These are phyloP conservation scores for Lucilia sericata DNA, from an alignment of 1,140 invertebrate genomes.

Conservation along the genomic window DNA sequence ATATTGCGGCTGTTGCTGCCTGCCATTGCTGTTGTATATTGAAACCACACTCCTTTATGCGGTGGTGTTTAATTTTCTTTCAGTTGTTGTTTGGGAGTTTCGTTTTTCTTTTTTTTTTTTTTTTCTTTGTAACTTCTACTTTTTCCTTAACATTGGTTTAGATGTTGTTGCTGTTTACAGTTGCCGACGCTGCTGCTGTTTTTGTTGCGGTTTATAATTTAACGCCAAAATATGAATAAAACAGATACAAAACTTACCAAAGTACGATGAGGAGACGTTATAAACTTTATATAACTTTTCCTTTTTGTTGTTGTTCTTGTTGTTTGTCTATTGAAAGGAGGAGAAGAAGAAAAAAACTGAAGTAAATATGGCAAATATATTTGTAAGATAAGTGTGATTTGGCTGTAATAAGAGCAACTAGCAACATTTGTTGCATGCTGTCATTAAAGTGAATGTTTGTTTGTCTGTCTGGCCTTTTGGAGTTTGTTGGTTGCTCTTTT, in stretches of 20 bases:
- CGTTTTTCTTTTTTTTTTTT: too few relatives aligned
- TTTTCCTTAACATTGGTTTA: neutral
- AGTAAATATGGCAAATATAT: neutral
- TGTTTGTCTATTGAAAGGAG: neutral
- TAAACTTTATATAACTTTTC: neutral
- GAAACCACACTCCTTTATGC: constrained; percentile 28
- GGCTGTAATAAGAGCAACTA: neutral
- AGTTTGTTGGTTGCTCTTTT: too few relatives aligned
- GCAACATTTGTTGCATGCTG: constrained; percentile 42
- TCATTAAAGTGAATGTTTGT: constrained; percentile 25
- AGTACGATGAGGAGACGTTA: neutral
- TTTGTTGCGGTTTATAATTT: constrained; percentile 36
- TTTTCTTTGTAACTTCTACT: neutral
- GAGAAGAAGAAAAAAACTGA: neutral
- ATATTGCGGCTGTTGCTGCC: constrained; percentile 10
- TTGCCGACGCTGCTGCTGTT: neutral
- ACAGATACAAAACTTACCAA: neutral
- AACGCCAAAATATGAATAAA: constrained; percentile 41
- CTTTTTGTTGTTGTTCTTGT: neutral
- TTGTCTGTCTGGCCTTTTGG: neutral
- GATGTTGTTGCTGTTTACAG: neutral
- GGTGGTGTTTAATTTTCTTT: constrained; percentile 31
- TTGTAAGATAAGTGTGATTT: neutral
- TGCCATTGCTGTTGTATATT: neutral
- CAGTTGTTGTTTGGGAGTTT: constrained; percentile 6